Evolutionary conservation across 2,888 invertebrate genomes (phyloP).

Genomic region (Coenonympha arcania): DNA sequence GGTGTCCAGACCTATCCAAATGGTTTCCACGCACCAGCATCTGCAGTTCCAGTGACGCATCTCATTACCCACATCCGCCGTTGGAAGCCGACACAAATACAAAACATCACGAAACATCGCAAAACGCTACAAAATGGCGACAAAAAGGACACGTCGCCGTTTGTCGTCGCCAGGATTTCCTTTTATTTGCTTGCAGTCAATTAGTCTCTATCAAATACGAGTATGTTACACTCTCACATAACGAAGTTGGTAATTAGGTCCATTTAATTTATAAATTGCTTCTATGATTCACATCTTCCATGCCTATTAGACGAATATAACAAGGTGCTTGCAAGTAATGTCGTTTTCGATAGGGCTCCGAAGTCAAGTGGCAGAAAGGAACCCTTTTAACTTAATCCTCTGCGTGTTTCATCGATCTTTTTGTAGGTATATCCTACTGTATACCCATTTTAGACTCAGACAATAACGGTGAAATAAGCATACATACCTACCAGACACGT

Average conservation of each 20-base stretch:
- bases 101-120: conserved; percentile 38
- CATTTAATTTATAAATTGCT: not conserved
- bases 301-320: not conserved
- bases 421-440: too few species aligned
- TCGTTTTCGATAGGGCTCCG: too few species aligned
- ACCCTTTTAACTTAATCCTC: too few species aligned
- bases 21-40: conserved; percentile 19
- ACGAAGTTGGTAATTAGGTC: conserved; percentile 1
- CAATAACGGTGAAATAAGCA: too few species aligned
- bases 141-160: conserved; percentile 32
- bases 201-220: conserved; percentile 2
- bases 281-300: not conserved
- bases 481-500: too few species aligned
- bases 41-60: conserved; percentile 41
- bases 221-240: not conserved
- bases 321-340: too few species aligned
- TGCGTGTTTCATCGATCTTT: too few species aligned
- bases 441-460: too few species aligned
- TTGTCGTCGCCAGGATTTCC: conserved; percentile 13
- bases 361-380: too few species aligned
- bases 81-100: conserved; percentile 31
- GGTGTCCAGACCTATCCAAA: not conserved
- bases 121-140: conserved; percentile 46
- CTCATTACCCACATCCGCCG: conserved; percentile 51
- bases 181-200: conserved; percentile 17